Evolutionary conservation across 2,797 vertebrate genomes (phyloP).

Genomic region (Chaetophractus vellerosus): DNA sequence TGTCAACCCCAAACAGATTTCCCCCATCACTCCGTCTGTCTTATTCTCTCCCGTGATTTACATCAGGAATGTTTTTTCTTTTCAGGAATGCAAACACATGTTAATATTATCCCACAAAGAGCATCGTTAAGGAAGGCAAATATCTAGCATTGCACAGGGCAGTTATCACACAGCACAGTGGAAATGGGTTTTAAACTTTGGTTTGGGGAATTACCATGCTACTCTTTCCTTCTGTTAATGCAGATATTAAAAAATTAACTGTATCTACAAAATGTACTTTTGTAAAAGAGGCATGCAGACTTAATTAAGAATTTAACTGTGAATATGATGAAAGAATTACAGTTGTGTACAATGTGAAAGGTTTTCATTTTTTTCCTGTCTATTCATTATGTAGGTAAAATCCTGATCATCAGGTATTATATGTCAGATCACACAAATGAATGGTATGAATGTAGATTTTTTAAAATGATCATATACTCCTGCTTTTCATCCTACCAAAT

Average conservation of each 20-base stretch:
- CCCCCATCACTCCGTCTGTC: neutral
- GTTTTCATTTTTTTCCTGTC: constrained; percentile 76
- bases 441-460: constrained; percentile 70
- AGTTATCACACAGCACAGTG: neutral
- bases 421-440: constrained; percentile 75
- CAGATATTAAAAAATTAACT: constrained; percentile 76
- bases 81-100: neutral
- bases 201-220: constrained; percentile 47
- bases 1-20: constrained; percentile 32
- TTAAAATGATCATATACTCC: constrained; percentile 54
- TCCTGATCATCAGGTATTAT: constrained; percentile 79
- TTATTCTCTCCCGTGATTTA: constrained; percentile 34
- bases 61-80: constrained; percentile 3
- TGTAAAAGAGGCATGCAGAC: constrained; percentile 63
- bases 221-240: constrained; percentile 64
- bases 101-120: constrained; percentile 47
- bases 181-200: constrained; percentile 59
- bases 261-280: constrained; percentile 62
- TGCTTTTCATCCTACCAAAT: constrained; percentile 72
- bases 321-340: constrained; percentile 72
- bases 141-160: neutral
- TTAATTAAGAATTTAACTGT: constrained; percentile 77
- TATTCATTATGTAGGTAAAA: constrained; percentile 78
- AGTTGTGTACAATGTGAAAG: constrained; percentile 73
- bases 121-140: constrained; percentile 33